Evolutionary conservation across 1,140 invertebrate genomes (phyloP).

Genomic region (Nymphalis io): DNA sequence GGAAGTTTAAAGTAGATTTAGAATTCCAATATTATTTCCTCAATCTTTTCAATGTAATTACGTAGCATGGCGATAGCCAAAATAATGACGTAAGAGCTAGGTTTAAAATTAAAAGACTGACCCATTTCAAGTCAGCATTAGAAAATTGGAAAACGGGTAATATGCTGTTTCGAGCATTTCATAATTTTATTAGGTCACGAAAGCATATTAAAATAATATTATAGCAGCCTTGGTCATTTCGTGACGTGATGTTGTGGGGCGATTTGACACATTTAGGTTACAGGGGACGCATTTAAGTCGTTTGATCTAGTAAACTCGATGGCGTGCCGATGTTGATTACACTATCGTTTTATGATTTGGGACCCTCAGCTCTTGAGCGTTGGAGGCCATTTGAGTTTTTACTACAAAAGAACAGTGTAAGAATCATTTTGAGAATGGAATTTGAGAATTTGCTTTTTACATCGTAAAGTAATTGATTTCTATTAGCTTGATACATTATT

Average conservation of each 20-base stretch:
- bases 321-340: slow-evolving; percentile 43
- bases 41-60: too few species aligned
- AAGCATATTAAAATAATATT: slow-evolving; percentile 29
- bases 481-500: too few species aligned
- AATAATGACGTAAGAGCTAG: too few species aligned
- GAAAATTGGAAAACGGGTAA: slow-evolving; percentile 2
- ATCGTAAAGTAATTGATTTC: too few species aligned
- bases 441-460: too few species aligned
- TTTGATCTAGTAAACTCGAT: slow-evolving; percentile 37
- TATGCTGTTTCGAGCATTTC: slow-evolving; percentile 1
- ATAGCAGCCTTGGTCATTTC: slow-evolving; percentile 14
- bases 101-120: neutral
- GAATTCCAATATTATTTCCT: too few species aligned
- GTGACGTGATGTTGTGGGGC: slow-evolving; percentile 31
- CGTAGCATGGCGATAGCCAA: too few species aligned
- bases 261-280: slow-evolving; percentile 45
- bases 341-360: slow-evolving; percentile 31
- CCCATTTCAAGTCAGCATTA: neutral
- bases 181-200: slow-evolving; percentile 37
- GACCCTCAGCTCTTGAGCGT: slow-evolving; percentile 12
- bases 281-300: slow-evolving; percentile 28
- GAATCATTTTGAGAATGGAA: too few species aligned
- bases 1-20: too few species aligned
- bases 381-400: slow-evolving; percentile 2
- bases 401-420: neutral